phyloP scores from a whole-genome alignment of 2,797 vertebrate species.

The Lindbergichthys nudifrons region DNA sequence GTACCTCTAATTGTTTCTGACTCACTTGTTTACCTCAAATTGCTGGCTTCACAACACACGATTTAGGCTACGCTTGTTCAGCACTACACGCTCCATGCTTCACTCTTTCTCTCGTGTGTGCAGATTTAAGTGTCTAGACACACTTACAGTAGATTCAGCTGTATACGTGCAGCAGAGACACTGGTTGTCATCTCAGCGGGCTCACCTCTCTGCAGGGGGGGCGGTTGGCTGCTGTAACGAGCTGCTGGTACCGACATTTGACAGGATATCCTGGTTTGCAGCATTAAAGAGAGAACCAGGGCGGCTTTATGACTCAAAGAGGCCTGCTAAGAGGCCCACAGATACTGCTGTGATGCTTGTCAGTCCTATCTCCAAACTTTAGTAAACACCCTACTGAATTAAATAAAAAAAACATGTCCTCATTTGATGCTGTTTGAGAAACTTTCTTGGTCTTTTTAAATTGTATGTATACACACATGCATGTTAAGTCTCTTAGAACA shows the following conservation, averaged over 20 bases:
- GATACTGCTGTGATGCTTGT: background rate
- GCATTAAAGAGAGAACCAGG: slow-evolving; percentile 38
- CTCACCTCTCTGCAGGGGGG: slow-evolving; percentile 13
- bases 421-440: background rate
- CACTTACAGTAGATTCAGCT: background rate
- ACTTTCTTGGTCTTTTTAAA: slow-evolving; percentile 9
- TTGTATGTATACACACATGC: background rate
- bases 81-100: slow-evolving; percentile 9
- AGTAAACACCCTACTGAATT: background rate
- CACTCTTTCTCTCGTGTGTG: slow-evolving; percentile 15
- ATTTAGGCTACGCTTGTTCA: slow-evolving; percentile 45
- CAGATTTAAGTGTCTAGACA: slow-evolving; percentile 5
- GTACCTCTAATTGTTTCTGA: slow-evolving; percentile 70
- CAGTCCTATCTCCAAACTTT: background rate
- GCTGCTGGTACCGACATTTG: slow-evolving; percentile 50
- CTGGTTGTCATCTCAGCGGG: background rate
- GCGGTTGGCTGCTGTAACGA: slow-evolving; percentile 35
- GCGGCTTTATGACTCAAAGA: slow-evolving; percentile 47
- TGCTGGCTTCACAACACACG: slow-evolving; percentile 37
- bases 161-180: background rate
- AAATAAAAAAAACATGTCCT: background rate
- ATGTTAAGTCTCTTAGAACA: slow-evolving; percentile 7
- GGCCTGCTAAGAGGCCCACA: slow-evolving; percentile 10
- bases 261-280: slow-evolving; percentile 87
- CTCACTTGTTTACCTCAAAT: slow-evolving; percentile 67